These are phyloP conservation scores for Mustela lutreola DNA, from an alignment of 2,113 vertebrate genomes.

Conservation along the genomic window DNA sequence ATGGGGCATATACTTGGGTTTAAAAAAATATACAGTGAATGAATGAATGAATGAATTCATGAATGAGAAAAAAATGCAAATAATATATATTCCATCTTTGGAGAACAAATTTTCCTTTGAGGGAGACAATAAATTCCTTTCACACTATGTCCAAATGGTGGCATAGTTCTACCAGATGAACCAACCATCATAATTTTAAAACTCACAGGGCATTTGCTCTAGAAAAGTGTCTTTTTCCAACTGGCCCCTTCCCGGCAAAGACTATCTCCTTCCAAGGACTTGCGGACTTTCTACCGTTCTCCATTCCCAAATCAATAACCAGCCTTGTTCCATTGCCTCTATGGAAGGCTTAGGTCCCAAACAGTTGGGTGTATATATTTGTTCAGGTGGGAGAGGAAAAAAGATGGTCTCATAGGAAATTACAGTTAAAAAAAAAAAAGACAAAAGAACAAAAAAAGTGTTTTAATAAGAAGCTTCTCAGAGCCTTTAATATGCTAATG, in stretches of 20 bases:
- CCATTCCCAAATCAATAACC: not conserved
- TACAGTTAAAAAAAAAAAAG: not conserved
- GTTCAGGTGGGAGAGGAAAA: not conserved
- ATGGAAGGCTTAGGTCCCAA: not conserved
- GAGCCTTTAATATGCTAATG: not conserved
- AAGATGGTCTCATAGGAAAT: not conserved
- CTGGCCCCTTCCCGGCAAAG: not conserved
- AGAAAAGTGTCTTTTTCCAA: conserved; percentile 1
- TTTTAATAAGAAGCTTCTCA: not conserved
- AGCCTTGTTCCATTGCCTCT: not conserved
- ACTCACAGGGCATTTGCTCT: not conserved
- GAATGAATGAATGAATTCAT: not conserved
- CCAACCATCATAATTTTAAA: not conserved
- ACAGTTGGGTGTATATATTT: not conserved
- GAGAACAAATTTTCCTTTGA: conserved; percentile 34
- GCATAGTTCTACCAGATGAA: not conserved
- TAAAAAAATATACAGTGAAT: conserved; percentile 47
- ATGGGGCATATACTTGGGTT: not conserved
- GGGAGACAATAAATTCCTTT: not conserved
- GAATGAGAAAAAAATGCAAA: conserved; percentile 59
- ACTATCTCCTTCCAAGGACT: not conserved
- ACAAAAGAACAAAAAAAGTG: not conserved
- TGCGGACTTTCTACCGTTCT: not conserved
- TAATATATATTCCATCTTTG: not conserved
- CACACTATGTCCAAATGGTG: not conserved